These are phyloP conservation scores for Kradibia gibbosae DNA, from an alignment of 1,140 invertebrate species.

Conservation along the genomic window DNA sequence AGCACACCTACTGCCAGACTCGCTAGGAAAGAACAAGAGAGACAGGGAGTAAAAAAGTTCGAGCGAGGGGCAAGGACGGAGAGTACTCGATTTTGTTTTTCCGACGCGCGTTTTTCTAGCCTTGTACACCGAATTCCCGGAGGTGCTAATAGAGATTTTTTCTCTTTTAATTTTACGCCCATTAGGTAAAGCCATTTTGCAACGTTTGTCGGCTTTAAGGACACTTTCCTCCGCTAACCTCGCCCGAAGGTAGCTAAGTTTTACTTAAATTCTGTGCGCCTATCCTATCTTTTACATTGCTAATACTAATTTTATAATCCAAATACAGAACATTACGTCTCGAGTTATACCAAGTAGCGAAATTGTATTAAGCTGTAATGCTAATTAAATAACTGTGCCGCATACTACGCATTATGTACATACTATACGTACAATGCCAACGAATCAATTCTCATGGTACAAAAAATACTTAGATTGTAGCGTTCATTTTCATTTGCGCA, in stretches of 20 bases:
- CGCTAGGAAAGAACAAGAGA: neutral
- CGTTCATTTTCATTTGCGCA: too few relatives aligned
- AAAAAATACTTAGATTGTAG: too few relatives aligned
- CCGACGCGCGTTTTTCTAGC: neutral
- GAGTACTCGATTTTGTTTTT: neutral
- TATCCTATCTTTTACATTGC: neutral
- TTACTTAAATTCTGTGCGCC: neutral
- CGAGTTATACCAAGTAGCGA: neutral
- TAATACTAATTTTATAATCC: neutral
- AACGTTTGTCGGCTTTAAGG: neutral
- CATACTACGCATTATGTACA: too few relatives aligned
- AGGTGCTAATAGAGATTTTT: neutral
- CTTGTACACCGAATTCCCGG: neutral
- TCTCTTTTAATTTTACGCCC: neutral
- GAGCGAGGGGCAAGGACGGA: too few relatives aligned
- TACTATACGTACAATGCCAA: neutral
- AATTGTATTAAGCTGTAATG: neutral
- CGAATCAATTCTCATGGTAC: too few relatives aligned
- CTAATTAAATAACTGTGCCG: slow-evolving; percentile 2
- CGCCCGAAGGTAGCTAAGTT: neutral
- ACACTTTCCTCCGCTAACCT: neutral
- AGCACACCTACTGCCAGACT: too few relatives aligned
- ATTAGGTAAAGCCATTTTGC: neutral
- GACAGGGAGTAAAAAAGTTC: neutral
- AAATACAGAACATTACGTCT: neutral